Percentiles rank a stretch among this genome's conserved stretches.
Evolutionary conservation across 2,797 vertebrate genomes (phyloP).

Genomic region (Mycteria americana): DNA sequence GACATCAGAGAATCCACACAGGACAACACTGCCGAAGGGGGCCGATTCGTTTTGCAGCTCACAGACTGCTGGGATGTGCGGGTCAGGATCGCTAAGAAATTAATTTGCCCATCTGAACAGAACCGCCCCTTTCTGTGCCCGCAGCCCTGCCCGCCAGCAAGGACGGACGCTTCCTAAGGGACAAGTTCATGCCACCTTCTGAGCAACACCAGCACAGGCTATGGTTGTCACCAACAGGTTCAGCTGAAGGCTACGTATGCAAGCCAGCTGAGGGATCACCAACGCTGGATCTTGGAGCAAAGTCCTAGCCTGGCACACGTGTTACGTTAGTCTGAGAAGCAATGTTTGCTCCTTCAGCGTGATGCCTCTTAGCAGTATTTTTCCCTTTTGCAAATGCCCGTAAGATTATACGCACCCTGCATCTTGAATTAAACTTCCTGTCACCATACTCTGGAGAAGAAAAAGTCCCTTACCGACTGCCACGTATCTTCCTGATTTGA

Average conservation of each 20-base stretch:
- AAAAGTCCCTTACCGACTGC: not conserved
- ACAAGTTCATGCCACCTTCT: not conserved
- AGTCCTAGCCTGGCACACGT: rapidly evolving
- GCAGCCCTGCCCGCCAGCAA: not conserved
- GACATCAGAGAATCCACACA: not conserved
- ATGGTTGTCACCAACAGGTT: not conserved
- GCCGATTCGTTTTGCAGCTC: not conserved
- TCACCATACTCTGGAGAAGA: not conserved
- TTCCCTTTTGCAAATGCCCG: not conserved
- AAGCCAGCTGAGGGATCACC: not conserved
- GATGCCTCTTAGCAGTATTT: not conserved
- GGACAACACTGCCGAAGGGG: not conserved
- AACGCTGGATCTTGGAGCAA: not conserved
- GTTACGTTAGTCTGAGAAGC: not conserved
- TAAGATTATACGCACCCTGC: not conserved
- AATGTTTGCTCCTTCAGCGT: not conserved
- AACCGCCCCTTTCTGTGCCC: not conserved
- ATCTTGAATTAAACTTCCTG: not conserved
- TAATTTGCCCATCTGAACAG: not conserved
- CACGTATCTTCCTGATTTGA: not conserved
- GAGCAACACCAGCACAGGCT: not conserved
- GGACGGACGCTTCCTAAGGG: not conserved
- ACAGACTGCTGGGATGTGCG: not conserved
- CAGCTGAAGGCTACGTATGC: not conserved
- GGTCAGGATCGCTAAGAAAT: not conserved